Evolutionary conservation across 1,140 invertebrate species (phyloP), one percentile per base, ranked within the genome.

Genomic region (Leptinotarsa defecta): DNA sequence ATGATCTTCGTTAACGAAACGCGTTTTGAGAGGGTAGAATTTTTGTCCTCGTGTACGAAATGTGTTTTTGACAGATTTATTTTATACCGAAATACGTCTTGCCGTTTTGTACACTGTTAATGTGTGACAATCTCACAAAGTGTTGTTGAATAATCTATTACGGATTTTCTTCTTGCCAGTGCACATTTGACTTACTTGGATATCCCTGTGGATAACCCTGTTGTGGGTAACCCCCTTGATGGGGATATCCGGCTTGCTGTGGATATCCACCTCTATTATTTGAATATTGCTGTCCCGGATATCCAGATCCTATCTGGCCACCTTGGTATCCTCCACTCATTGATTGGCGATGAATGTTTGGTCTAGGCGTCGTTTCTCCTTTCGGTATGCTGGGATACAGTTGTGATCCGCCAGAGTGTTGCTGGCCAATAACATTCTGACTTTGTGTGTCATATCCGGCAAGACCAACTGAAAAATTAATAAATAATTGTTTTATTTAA

Each of bases 221-320:
- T 65, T 68, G 63, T 19, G 62, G 73, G 20, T 74, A 74, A 34
- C 73, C 73, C 8, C 48, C 49, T 74, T 74, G 73, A 13, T 48
- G 34, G 19, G 73, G 73, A 74, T 74, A 74, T 6, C 68, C 68
- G 11, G 49, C 24, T 62, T 64, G 52, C 24, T 22, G n/a, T 22
- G 71, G 71, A 64, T 73, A 62, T 27, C 57, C 34, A 3, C 52
- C 52, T 57, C 52, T 57, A 57, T 57, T 57, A 43, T 43, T 43
- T 43, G 34, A 11, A 43, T 43, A 6, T 15, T 17, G 52, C n/a
- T 57, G 52, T 57, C 52, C 52, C 3, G 76, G 76, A 19, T 77
- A 77, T 68, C 77, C 77, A 34, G 78, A 77, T 48, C 73, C 73
- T 24, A 74, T 52, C 5, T 57, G 65, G 11, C 73, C 73, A 22